Conservation (phyloP, 1,140 invertebrate genomes). For the Brachionus paranguensis region DNA sequence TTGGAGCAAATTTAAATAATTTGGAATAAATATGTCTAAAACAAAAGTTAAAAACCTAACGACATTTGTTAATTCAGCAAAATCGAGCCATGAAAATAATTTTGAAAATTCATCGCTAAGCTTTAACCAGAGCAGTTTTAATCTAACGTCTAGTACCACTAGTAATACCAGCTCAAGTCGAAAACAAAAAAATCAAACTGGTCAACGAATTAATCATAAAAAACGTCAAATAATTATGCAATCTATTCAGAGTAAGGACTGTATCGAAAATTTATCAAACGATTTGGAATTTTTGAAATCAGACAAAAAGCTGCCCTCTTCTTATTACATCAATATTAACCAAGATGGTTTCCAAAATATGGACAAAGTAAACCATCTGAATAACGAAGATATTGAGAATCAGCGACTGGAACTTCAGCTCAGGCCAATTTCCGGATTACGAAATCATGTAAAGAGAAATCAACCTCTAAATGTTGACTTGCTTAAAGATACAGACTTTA, state of each 20-base stretch:
- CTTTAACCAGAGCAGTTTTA: conserved; percentile 11
- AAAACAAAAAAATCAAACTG: neutral
- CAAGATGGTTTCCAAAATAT: conserved; percentile 33
- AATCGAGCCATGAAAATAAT: neutral
- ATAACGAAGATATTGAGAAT: neutral
- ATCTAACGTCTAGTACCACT: neutral
- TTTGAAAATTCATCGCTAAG: conserved; percentile 6
- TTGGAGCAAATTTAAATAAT: neutral
- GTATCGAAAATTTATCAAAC: neutral
- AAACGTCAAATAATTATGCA: neutral
- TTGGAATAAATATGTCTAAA: conserved; percentile 11
- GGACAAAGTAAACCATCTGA: conserved; percentile 2
- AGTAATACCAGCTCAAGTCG: neutral
- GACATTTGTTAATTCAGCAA: neutral
- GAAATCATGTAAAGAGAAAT: conserved; percentile 32
- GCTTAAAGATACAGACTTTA: conserved; percentile 5
- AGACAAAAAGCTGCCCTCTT: neutral
- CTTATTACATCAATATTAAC: conserved; percentile 7
- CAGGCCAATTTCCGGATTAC: neutral
- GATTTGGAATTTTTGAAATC: neutral
- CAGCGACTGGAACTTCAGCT: neutral
- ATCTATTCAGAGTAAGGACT: neutral
- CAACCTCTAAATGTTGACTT: neutral
- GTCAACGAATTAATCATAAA: neutral
- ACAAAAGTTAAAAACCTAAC: conserved; percentile 22